Evolutionary conservation across 2,113 vertebrate species (phyloP).

Genomic region (Myotis yumanensis): DNA sequence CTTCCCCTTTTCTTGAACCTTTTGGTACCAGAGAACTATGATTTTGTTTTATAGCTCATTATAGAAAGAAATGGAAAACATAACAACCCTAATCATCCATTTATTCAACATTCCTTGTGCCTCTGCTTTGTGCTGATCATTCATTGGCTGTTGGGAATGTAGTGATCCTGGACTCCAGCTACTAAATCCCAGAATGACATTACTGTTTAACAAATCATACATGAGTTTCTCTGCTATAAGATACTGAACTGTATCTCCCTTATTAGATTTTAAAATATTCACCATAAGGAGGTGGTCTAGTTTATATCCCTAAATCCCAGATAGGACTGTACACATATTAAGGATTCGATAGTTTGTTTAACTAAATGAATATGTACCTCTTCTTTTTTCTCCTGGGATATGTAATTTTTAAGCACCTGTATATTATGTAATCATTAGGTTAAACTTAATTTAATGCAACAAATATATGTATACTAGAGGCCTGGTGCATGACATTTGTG

Average conservation of each 20-base stretch:
- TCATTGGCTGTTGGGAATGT: not conserved
- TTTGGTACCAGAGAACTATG: not conserved
- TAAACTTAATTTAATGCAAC: not conserved
- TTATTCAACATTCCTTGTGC: rapidly evolving
- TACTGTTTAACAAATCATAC: not conserved
- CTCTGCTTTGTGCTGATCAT: not conserved
- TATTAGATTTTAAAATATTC: not conserved
- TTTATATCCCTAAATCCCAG: not conserved
- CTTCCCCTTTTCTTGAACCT: not conserved
- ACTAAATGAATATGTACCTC: not conserved
- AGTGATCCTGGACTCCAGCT: not conserved
- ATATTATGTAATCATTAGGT: conserved; percentile 10
- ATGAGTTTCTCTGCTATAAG: not conserved
- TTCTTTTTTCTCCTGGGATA: not conserved
- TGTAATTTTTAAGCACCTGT: not conserved
- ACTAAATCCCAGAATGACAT: not conserved
- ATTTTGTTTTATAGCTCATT: not conserved
- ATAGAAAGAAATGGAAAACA: not conserved
- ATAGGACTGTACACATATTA: not conserved
- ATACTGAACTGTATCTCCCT: not conserved
- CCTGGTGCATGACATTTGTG: too few relatives aligned
- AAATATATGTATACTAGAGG: not conserved
- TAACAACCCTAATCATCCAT: not conserved
- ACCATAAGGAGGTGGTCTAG: not conserved
- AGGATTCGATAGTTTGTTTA: not conserved